Conservation (phyloP, 2,888 invertebrate species). For the Synergus umbraculus region DNA sequence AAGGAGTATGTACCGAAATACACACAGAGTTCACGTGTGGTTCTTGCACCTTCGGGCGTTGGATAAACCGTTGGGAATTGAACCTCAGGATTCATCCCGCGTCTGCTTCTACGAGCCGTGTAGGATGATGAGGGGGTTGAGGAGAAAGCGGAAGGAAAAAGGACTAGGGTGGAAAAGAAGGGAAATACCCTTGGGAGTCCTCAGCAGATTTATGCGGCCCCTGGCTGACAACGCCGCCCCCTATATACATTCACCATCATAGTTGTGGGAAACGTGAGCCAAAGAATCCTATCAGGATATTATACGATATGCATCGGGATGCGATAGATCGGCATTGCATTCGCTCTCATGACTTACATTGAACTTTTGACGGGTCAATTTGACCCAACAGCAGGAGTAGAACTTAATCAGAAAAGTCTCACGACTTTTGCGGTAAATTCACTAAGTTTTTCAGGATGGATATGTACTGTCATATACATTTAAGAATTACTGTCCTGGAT, state of each 20-base stretch:
- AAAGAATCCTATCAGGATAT: slow-evolving; percentile 70
- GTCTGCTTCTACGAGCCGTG: slow-evolving; percentile 57
- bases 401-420: not conserved
- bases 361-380: not conserved
- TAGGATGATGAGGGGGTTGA: slow-evolving; percentile 45
- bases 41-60: slow-evolving; percentile 59
- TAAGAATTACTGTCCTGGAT: no score
- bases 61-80: slow-evolving; percentile 74
- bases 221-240: slow-evolving; percentile 64
- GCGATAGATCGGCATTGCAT: slow-evolving; percentile 73
- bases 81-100: slow-evolving; percentile 73
- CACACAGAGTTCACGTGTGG: slow-evolving; percentile 51
- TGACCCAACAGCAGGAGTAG: not conserved
- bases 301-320: slow-evolving; percentile 71
- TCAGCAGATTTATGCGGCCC: slow-evolving; percentile 75
- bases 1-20: slow-evolving; percentile 4
- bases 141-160: slow-evolving; percentile 46
- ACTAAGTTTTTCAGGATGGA: no score
- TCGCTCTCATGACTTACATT: not conserved
- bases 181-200: slow-evolving; percentile 74
- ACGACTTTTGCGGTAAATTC: no score
- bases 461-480: no score
- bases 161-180: slow-evolving; percentile 60
- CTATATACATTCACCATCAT: slow-evolving; percentile 56
- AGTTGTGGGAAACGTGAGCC: slow-evolving; percentile 52